Percentiles rank a stretch among this genome's conserved stretches.
phyloP scores from a whole-genome alignment of 2,797 vertebrate genomes.

The Eulemur albifrons region DNA sequence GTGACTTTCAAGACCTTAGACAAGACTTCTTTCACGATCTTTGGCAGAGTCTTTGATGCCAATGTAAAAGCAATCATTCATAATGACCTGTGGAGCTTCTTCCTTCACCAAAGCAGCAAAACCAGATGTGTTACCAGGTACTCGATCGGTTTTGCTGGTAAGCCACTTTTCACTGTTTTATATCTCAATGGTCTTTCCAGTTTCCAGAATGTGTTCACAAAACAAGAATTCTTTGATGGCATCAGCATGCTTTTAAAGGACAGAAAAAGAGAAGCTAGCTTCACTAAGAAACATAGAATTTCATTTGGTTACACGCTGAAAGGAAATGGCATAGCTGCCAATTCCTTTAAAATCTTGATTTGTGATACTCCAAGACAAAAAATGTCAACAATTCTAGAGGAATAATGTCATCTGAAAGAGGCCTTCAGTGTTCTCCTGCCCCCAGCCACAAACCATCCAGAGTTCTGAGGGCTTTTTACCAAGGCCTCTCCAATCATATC shows the following conservation, averaged over 20 bases:
- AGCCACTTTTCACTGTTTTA: conserved; percentile 11
- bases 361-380: not conserved
- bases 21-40: conserved; percentile 45
- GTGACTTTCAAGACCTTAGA: conserved; percentile 34
- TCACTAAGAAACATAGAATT: not conserved
- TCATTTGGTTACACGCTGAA: not conserved
- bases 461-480: not conserved
- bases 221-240: conserved; percentile 35
- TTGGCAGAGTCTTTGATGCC: conserved; percentile 14
- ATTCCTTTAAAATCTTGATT: conserved; percentile 19
- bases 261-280: not conserved
- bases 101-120: conserved; percentile 44
- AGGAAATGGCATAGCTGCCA: not conserved
- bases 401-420: not conserved
- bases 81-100: not conserved
- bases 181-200: conserved; percentile 4
- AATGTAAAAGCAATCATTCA: conserved; percentile 54
- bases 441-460: not conserved
- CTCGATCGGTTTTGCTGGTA: not conserved
- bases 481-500: not conserved
- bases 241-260: conserved; percentile 24
- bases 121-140: conserved; percentile 11
- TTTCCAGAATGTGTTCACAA: conserved; percentile 19
- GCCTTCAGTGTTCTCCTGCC: not conserved
- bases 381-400: not conserved